These are phyloP conservation scores for Typhlichthys subterraneus DNA, from an alignment of 2,797 vertebrate genomes.

Conservation along the genomic window DNA sequence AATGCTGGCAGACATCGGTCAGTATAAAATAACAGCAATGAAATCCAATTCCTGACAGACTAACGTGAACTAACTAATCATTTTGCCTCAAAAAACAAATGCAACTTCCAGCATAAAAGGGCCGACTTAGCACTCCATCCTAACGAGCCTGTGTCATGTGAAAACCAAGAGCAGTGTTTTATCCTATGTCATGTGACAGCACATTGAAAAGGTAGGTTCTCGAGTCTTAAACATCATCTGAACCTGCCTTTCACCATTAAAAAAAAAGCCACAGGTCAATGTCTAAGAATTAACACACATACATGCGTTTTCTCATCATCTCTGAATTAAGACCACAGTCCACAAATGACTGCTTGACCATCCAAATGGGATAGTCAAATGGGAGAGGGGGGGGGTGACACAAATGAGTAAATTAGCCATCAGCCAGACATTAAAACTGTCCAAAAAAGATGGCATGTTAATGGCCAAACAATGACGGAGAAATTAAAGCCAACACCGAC, in stretches of 20 bases:
- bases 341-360: conserved; percentile 5
- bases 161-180: neutral
- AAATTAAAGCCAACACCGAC: conserved; percentile 35
- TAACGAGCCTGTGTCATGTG: neutral
- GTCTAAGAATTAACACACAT: neutral
- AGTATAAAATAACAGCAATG: neutral
- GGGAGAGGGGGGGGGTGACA: neutral
- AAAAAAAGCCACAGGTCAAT: conserved; percentile 1
- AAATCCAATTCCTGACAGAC: neutral
- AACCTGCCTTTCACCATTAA: neutral
- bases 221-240: neutral
- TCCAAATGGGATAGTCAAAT: neutral
- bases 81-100: neutral
- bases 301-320: conserved; percentile 7
- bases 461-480: conserved; percentile 21
- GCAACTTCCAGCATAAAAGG: neutral
- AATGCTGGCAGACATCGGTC: neutral
- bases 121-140: neutral
- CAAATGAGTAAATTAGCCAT: neutral
- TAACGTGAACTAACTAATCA: neutral
- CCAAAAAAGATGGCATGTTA: conserved; percentile 10
- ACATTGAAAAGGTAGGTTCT: neutral
- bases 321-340: neutral
- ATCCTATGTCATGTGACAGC: conserved; percentile 1
- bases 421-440: conserved; percentile 5